Conservation (phyloP, 2,113 vertebrate species). For the Anseranas semipalmata region DNA sequence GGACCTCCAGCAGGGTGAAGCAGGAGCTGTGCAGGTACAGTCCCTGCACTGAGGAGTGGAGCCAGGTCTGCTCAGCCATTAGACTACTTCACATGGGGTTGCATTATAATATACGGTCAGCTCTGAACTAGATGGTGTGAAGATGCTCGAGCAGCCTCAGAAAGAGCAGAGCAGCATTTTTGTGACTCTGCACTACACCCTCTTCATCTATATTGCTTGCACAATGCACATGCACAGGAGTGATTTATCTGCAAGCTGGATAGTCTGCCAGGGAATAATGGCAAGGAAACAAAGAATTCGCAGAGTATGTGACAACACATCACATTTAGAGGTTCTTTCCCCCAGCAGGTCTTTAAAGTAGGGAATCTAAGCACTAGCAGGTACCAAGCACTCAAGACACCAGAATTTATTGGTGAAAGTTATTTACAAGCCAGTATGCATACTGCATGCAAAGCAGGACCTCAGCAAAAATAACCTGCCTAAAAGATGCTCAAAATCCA, state of each 20-base stretch:
- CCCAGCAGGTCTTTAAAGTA: background rate
- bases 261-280: background rate
- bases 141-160: background rate
- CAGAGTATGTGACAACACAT: accelerated
- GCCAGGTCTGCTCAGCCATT: background rate
- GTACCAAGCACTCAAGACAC: background rate
- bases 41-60: background rate
- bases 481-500: background rate
- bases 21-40: background rate
- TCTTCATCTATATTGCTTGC: background rate
- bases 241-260: background rate
- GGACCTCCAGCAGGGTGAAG: background rate
- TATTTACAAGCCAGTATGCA: accelerated
- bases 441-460: background rate
- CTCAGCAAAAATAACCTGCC: background rate
- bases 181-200: background rate
- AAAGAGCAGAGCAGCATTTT: background rate
- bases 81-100: background rate
- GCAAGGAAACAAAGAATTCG: background rate
- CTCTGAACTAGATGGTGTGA: background rate
- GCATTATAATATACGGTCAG: background rate
- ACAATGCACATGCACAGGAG: background rate
- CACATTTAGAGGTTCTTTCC: background rate
- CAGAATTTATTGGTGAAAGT: background rate
- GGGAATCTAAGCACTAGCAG: background rate